Evolutionary conservation across 1,140 invertebrate genomes (phyloP).

Genomic region (Drosophila pseudoananassae): DNA sequence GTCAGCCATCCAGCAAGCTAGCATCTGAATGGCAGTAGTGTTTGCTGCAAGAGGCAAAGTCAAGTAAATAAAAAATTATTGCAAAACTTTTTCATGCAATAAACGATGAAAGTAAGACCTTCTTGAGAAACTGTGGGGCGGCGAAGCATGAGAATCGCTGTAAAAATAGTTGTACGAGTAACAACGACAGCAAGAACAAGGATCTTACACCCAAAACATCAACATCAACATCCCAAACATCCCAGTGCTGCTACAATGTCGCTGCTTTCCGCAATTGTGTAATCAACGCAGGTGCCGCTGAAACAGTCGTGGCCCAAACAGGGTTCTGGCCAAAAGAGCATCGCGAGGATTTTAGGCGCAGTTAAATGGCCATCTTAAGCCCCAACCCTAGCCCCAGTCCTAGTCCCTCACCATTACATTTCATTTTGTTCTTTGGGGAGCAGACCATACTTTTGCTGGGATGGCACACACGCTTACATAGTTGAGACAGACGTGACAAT

Average conservation of each 20-base stretch:
- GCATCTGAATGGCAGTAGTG: neutral
- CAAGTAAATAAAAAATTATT: slow-evolving; percentile 82
- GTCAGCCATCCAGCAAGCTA: too few species aligned
- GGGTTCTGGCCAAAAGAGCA: slow-evolving; percentile 15
- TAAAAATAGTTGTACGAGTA: slow-evolving; percentile 67
- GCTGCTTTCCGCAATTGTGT: slow-evolving; percentile 49
- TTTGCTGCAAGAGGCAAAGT: slow-evolving; percentile 14
- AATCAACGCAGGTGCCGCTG: slow-evolving; percentile 68
- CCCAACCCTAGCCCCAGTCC: too few species aligned
- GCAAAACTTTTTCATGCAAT: slow-evolving; percentile 74
- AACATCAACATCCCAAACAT: slow-evolving; percentile 33
- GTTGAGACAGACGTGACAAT: slow-evolving; percentile 48
- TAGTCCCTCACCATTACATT: slow-evolving; percentile 3
- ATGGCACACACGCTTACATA: slow-evolving; percentile 45
- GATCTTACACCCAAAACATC: slow-evolving; percentile 23
- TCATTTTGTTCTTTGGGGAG: neutral
- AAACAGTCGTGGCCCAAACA: slow-evolving; percentile 1
- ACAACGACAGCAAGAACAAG: slow-evolving; percentile 36
- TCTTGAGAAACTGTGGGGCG: slow-evolving; percentile 44
- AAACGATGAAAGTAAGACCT: slow-evolving; percentile 80
- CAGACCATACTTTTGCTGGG: slow-evolving; percentile 60
- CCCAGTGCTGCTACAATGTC: slow-evolving; percentile 19
- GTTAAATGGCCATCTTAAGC: slow-evolving; percentile 50
- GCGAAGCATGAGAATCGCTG: slow-evolving; percentile 71
- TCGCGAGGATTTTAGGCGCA: slow-evolving; percentile 51